Percentiles rank a stretch among this genome's conserved stretches.
Conservation (phyloP, 2,113 vertebrate genomes). For the Mastomys coucha region DNA sequence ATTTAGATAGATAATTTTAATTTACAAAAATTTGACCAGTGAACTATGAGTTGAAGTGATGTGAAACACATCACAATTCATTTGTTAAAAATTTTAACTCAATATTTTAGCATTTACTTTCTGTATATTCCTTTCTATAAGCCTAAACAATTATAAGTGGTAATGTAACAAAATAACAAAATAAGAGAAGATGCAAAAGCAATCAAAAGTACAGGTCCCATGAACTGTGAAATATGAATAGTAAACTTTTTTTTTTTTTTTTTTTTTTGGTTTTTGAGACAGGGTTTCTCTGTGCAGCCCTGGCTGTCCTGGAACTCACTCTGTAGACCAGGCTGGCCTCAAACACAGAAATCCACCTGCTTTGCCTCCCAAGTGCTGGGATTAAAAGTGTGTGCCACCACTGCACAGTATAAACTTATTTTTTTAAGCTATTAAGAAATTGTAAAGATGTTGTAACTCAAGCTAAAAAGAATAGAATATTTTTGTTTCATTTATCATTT, state of each 20-base stretch:
- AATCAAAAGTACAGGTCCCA: not conserved
- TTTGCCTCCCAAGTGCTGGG: too few relatives aligned
- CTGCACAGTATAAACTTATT: too few relatives aligned
- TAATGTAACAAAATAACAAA: not conserved
- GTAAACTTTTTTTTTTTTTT: not conserved
- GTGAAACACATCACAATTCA: not conserved
- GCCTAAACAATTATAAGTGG: not conserved
- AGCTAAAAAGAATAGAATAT: not conserved
- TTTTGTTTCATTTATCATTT: not conserved
- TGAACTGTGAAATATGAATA: too few relatives aligned
- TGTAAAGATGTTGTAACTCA: too few relatives aligned
- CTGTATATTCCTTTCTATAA: not conserved
- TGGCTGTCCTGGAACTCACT: too few relatives aligned
- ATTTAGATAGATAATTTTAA: not conserved
- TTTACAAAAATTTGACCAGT: not conserved
- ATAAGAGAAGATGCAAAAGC: not conserved
- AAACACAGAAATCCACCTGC: too few relatives aligned
- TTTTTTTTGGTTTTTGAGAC: too few relatives aligned
- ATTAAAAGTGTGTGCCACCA: too few relatives aligned
- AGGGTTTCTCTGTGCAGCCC: too few relatives aligned
- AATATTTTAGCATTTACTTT: not conserved
- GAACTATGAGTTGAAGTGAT: not conserved
- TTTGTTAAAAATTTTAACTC: not conserved
- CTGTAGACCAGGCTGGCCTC: too few relatives aligned
- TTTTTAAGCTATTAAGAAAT: not conserved